phyloP scores from a whole-genome alignment of 2,888 invertebrate species.

The Yponomeuta sedellus region DNA sequence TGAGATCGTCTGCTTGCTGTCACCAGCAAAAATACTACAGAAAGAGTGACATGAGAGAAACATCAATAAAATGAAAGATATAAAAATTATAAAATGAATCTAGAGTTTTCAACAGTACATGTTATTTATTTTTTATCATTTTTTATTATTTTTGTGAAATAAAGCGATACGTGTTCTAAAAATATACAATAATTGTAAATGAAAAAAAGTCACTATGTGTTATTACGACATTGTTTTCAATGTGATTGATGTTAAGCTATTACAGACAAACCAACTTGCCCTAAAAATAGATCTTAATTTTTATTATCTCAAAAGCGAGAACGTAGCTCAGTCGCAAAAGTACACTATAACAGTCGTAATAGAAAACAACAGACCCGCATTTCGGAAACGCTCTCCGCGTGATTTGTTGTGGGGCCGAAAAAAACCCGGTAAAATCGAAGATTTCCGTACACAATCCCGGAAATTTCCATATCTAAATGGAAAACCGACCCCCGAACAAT shows the following conservation, averaged over 20 bases:
- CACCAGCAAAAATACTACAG: too few species aligned
- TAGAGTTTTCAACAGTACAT: too few species aligned
- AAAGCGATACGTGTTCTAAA: neutral
- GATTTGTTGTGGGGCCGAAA: slow-evolving; percentile 55
- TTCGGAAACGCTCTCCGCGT: slow-evolving; percentile 35
- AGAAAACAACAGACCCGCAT: neutral
- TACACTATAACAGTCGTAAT: neutral
- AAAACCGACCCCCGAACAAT: slow-evolving; percentile 76
- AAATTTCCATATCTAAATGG: slow-evolving; percentile 77
- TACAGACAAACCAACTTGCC: neutral
- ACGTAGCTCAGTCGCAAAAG: neutral
- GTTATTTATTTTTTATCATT: too few species aligned
- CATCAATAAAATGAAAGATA: too few species aligned
- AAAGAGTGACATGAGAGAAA: too few species aligned
- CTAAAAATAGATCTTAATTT: neutral
- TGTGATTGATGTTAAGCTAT: neutral
- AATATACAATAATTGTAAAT: neutral
- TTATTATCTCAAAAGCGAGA: neutral
- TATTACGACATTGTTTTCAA: neutral
- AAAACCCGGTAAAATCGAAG: slow-evolving; percentile 60
- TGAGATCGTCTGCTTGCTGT: too few species aligned
- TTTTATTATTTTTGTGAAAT: neutral
- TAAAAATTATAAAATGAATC: too few species aligned
- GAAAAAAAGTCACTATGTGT: too few species aligned
- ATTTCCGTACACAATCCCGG: slow-evolving; percentile 73